Evolutionary conservation across 2,888 invertebrate species (phyloP).

Genomic region (Disparrhopalites patrizii): DNA sequence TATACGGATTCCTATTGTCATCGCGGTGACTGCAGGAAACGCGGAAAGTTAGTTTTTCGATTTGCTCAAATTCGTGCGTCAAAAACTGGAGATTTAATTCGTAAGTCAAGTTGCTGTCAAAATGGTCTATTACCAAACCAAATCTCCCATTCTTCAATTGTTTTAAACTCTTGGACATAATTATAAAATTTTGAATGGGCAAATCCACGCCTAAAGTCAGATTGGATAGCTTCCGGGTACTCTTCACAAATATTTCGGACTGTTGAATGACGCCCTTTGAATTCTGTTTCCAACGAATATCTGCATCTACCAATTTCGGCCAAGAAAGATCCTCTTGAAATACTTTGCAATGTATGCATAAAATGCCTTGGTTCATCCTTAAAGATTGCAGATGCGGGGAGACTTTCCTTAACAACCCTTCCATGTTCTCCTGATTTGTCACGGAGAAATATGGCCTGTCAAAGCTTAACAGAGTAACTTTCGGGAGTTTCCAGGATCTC

Average conservation of each 20-base stretch:
- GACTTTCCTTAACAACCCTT: not conserved
- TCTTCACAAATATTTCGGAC: not conserved
- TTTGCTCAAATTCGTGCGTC: not conserved
- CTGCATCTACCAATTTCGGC: not conserved
- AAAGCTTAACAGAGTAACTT: not conserved
- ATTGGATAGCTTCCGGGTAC: not conserved
- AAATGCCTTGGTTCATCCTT: not conserved
- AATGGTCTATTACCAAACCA: not conserved
- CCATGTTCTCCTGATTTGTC: not conserved
- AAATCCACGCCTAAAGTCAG: not conserved
- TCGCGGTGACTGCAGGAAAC: not conserved
- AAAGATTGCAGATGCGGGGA: not conserved
- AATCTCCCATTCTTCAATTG: not conserved
- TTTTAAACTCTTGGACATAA: not conserved
- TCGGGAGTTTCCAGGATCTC: not conserved
- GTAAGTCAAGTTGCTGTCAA: too few species aligned
- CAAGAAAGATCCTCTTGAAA: not conserved
- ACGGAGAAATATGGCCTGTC: not conserved
- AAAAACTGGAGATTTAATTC: too few species aligned
- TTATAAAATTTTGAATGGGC: not conserved
- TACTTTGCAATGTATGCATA: not conserved
- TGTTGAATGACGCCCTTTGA: not conserved
- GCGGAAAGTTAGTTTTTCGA: not conserved
- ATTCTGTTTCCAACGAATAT: not conserved
- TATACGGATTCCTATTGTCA: not conserved